phyloP scores from a whole-genome alignment of 2,797 vertebrate species.

The Hipposideros larvatus region DNA sequence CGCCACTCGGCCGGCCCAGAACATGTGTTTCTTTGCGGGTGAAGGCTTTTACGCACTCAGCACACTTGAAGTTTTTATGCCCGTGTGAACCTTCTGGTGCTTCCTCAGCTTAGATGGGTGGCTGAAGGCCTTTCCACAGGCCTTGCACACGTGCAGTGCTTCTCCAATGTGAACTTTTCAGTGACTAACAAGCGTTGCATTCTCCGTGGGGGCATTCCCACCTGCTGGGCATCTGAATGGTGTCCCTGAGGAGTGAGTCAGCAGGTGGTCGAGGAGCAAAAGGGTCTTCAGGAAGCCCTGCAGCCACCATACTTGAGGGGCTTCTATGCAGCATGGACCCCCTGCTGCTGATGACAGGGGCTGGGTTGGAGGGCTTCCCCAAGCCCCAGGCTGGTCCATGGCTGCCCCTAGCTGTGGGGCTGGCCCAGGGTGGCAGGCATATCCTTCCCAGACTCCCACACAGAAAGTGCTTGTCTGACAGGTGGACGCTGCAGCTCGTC shows the following conservation, averaged over 20 bases:
- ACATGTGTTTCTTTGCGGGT: constrained; percentile 39
- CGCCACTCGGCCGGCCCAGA: too few species aligned
- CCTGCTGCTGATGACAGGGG: neutral
- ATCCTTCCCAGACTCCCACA: too few species aligned
- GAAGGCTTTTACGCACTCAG: constrained; percentile 52
- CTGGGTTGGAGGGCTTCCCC: neutral
- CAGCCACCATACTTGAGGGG: neutral
- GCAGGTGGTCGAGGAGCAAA: neutral
- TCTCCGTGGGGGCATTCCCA: neutral
- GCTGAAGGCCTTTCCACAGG: constrained; percentile 63
- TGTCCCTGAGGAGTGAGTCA: neutral
- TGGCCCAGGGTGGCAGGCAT: neutral
- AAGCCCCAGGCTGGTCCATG: fast-evolving
- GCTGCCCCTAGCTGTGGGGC: neutral
- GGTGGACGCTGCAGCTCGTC: neutral
- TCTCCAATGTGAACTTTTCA: neutral
- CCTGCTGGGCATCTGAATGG: neutral
- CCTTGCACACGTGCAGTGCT: neutral
- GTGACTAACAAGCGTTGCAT: neutral
- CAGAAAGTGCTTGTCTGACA: neutral
- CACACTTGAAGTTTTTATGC: constrained; percentile 48
- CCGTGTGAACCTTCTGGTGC: constrained; percentile 64
- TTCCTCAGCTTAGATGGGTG: constrained; percentile 55
- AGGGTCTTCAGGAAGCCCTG: constrained; percentile 18
- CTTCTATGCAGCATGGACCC: fast-evolving